Base-by-base conservation (phyloP, 2,113 vertebrate genomes). In the Oryzias curvinotus region DNA sequence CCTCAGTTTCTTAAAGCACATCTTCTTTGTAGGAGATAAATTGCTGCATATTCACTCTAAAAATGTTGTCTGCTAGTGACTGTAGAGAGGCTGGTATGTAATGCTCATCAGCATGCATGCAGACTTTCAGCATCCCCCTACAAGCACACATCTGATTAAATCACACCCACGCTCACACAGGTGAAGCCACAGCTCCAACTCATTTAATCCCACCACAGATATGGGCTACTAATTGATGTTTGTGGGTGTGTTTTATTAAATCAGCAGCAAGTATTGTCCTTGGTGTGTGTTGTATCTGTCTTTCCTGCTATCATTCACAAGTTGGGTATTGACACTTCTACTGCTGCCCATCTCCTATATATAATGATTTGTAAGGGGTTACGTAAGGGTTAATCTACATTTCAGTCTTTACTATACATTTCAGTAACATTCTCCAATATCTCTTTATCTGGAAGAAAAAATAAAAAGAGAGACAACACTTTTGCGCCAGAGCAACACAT, bases 221-320 rank as follows among this genome's bases (percentile, higher is more conserved):
- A 72, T 59, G 65, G 65, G 57, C 62, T 51, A 55, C 71, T 82
- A 75, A 87, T 88, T 72, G 73, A 52, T 55, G 51, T 45, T 41
- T 57, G 42, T 43, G 45, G 30, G 16, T 19, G 51, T 52, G 73
- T 81, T 78, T 74, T 81, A 78, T 85, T 75, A 75, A 77, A 86
- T 86, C 86, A 87, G 78, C 70, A 69, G 60, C 81, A 82, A 80
- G 82, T 81, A 62, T 79, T 46, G 62, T 77, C 75, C 66, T 62
- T 62, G 43, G 81, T 86, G 85, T 83, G 81, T 15, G 71, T 68
- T 49, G 42, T 65, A 75, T 56, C 55, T 7, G 52, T 47, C 77
- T 68, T 60, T 19, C 62, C 68, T 30, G 67, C 44, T 47, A 43
- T 88, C 83, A 85, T 67, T 88, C 75, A 87, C 15, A 42, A 41